Evolutionary conservation across 2,888 invertebrate species (phyloP), one percentile per base, ranked within the genome.

Genomic region (Pachymerium ferrugineum): DNA sequence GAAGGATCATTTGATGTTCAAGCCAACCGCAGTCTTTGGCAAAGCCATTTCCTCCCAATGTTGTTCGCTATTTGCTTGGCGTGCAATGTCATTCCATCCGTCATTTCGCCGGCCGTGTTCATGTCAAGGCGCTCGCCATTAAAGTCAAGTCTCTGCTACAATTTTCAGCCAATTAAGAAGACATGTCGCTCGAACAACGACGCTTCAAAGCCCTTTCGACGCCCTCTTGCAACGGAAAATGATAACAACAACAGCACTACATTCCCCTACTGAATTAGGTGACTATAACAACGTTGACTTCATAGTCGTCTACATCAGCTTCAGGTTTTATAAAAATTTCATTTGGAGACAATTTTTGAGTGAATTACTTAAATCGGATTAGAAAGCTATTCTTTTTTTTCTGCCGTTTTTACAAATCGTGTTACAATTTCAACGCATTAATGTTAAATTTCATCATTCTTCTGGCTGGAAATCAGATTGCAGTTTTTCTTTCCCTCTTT

Each of bases 61-160:
- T 54, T 54, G 54, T 54, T 5, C 54, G 54, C 25, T 28, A 25
- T 54, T 54, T 25, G 54, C 54, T 25, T 12, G 54, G 54, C 54
- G 54, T 54, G 54, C 54, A 54, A 54, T 54, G 54, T 54, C 54
- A 54, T 54, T 54, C 54, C 54, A 54, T 54, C 22, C 54, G 54
- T 54, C 54, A 54, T 54, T 54, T 54, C 54, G 54, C 54, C 54
- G 54, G 25, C 54, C 54, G 54, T 54, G 54, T 54, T 54, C 54
- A 22, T 54, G 54, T 54, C 47, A 47, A 47, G 47, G 47, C 47
- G 47, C 22, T 14, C 25, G 25, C 54, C 25, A 54, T 54, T 54
- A 54, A 54, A 54, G 54, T 54, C 54, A 54, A 54, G 54, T 54
- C 54, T 54, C 22, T 5, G 54, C 54, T 54, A 54, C 54, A 54